These are phyloP conservation scores for Mastacembelus armatus DNA, from an alignment of 2,797 vertebrate species.

Conservation along the genomic window DNA sequence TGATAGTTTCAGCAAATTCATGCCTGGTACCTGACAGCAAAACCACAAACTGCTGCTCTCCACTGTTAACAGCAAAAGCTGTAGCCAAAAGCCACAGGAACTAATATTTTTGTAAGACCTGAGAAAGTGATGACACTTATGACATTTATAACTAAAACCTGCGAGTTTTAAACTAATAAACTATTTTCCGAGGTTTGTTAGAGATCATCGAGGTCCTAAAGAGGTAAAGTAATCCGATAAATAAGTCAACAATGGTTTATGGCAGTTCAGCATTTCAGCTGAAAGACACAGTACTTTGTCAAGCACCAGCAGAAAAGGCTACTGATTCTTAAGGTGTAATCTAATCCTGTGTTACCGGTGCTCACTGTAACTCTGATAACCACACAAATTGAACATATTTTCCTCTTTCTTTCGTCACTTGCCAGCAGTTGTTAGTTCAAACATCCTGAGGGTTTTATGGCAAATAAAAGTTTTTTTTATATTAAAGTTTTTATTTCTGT, in stretches of 20 bases:
- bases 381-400: no score
- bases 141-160: neutral
- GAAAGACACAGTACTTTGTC: neutral
- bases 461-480: no score
- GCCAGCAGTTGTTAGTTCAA: no score
- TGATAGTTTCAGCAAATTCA: conserved; percentile 26
- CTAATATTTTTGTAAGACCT: neutral
- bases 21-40: conserved; percentile 3
- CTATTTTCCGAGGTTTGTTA: neutral
- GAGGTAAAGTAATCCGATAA: neutral
- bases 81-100: neutral
- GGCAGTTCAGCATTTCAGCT: neutral
- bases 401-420: no score
- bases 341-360: no score
- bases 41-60: conserved; percentile 24
- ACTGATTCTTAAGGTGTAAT: no score
- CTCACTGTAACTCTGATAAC: no score
- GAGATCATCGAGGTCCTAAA: neutral
- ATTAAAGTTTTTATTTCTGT: no score
- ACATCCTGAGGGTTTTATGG: no score
- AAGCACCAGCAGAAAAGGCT: neutral
- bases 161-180: neutral
- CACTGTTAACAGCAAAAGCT: neutral
- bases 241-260: neutral
- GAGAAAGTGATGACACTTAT: neutral